Evolutionary conservation across 2,797 vertebrate species (phyloP), one percentile per base, ranked within the genome.

Genomic region (Sebastes itinus): DNA sequence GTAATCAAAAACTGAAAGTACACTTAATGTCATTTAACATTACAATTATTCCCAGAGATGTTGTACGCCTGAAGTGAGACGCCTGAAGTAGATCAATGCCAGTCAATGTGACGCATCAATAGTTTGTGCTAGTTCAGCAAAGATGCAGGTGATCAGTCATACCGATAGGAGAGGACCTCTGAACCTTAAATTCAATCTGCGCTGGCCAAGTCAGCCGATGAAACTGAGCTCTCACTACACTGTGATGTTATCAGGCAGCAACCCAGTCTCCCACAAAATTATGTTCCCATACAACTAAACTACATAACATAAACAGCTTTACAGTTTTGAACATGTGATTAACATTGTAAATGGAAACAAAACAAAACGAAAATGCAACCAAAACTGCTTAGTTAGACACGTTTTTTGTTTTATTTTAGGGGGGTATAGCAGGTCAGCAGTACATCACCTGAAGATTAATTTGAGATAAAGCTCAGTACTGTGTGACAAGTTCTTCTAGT

Each of bases 101-200:
- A 64, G 71, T 88, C 90, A 66, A 88, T 89, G 71, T 54, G 7
- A 66, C 63, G 59, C 81, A 89, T 92, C 88, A 86, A 74, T 70
- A 61, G 81, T 84, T 74, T 71, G 86, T 87, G 89, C 87, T 64
- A 20, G 59, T 74, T 92, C 90, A 92, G 92, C 89, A 84, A 49
- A 42, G 60, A 71, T 46, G 61, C 73, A 54, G 69, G 77, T 56
- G 80, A 93, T 93, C 89, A 81, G 77, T 93, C 87, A 87, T 75
- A 65, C 76, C 85, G 88, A 86, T 65, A 71, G 79, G 2, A 81
- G 60, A 75, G 4, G 80, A 88, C 89, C 90, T 87, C 77, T 89
- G 81, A 86, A 81, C 86, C 64, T 73, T 52, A n/a, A 72, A 76
- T 80, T 49, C 62, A 65, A 59, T 60, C 49, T 61, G 59, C 6